Percentiles rank a stretch among this genome's conserved stretches.
These are phyloP conservation scores for Copidosoma aretas DNA, from an alignment of 2,888 invertebrate genomes.

Conservation along the genomic window DNA sequence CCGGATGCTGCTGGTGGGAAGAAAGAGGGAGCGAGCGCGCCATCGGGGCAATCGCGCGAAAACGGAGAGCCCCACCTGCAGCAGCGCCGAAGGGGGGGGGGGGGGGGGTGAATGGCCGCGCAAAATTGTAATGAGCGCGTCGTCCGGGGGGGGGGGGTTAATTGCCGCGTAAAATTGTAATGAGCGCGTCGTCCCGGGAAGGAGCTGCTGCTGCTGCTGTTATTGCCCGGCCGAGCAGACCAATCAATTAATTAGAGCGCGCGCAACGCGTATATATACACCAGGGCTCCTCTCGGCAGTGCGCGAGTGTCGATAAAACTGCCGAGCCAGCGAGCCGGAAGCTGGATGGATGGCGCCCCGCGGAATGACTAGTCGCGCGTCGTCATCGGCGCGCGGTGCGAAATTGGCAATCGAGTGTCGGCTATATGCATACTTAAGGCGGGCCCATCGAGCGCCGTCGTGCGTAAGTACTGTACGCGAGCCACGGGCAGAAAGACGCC, in stretches of 20 bases:
- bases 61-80: too few species aligned
- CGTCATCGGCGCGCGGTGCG: too few species aligned
- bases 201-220: neutral
- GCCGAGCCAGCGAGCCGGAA: slow-evolving; percentile 24
- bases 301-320: slow-evolving; percentile 14
- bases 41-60: too few species aligned
- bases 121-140: slow-evolving; percentile 1
- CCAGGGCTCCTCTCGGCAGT: slow-evolving; percentile 11
- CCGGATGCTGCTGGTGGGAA: too few species aligned
- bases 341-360: too few species aligned
- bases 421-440: too few species aligned
- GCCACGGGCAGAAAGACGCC: slow-evolving; percentile 22
- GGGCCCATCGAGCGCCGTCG: too few species aligned
- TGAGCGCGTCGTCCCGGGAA: neutral
- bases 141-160: neutral
- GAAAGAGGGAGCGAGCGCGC: too few species aligned
- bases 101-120: neutral
- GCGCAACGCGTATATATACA: too few species aligned
- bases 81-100: neutral
- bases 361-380: slow-evolving; percentile 3
- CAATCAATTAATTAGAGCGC: slow-evolving; percentile 30
- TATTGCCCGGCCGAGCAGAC: neutral
- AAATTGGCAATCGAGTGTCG: too few species aligned
- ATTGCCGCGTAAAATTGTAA: slow-evolving; percentile 3
- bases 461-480: too few species aligned